Evolutionary conservation across 2,113 vertebrate species (phyloP).

Genomic region (Hypomesus transpacificus): DNA sequence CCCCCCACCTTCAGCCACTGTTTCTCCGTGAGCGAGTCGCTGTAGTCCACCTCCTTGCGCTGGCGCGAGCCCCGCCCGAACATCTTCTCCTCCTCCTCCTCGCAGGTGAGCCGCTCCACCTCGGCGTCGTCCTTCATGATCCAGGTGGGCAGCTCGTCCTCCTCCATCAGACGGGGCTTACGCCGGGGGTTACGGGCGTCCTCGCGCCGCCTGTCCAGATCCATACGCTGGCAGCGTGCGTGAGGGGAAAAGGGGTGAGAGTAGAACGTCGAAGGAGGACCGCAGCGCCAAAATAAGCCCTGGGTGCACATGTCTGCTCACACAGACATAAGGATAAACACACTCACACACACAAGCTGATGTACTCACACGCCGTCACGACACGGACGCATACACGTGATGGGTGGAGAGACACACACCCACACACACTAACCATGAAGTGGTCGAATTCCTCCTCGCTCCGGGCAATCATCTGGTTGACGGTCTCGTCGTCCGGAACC

Average conservation of each 20-base stretch:
- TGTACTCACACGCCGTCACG: not conserved
- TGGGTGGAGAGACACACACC: not conserved
- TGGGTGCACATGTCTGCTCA: too few species aligned
- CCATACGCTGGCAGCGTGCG: slow-evolving; percentile 82
- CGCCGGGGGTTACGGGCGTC: slow-evolving; percentile 94
- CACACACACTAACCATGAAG: slow-evolving; percentile 62
- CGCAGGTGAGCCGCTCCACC: slow-evolving; percentile 90
- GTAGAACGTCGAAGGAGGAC: not conserved
- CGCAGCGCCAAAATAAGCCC: slow-evolving; percentile 29
- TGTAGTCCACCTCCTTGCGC: slow-evolving; percentile 97
- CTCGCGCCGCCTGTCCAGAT: slow-evolving; percentile 89
- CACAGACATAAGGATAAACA: too few species aligned
- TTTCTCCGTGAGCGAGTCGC: slow-evolving; percentile 94
- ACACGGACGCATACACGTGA: too few species aligned
- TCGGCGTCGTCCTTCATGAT: slow-evolving; percentile 95
- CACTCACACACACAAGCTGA: slow-evolving; percentile 1
- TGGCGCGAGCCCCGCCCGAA: slow-evolving; percentile 92
- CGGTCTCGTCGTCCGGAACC: slow-evolving; percentile 92
- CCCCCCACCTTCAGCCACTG: slow-evolving; percentile 92
- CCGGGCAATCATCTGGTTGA: slow-evolving; percentile 97
- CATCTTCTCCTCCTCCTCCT: slow-evolving; percentile 97
- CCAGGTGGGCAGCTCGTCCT: slow-evolving; percentile 90
- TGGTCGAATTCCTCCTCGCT: slow-evolving; percentile 96
- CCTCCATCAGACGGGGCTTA: slow-evolving; percentile 92
- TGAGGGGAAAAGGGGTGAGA: not conserved